phyloP scores from a whole-genome alignment of 2,113 vertebrate genomes.

The Pterocles burchelli region DNA sequence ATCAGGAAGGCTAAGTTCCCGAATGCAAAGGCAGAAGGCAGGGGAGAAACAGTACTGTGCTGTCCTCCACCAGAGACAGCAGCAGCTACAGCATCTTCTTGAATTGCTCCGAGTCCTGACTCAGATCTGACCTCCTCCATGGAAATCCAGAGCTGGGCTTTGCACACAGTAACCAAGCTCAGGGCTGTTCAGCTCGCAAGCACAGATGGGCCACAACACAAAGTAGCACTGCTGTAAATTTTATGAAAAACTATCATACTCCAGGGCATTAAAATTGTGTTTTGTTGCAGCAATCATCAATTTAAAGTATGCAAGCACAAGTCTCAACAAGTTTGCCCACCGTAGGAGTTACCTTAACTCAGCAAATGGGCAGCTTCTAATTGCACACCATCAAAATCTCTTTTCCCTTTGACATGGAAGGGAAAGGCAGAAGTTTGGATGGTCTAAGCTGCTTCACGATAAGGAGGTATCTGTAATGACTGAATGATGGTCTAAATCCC shows the following conservation, averaged over 20 bases:
- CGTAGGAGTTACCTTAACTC: background rate
- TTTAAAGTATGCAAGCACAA: conserved; percentile 31
- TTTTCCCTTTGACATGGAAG: background rate
- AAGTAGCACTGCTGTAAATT: background rate
- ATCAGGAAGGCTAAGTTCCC: background rate
- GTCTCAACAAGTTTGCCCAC: conserved; percentile 6
- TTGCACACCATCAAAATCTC: background rate
- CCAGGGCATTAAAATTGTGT: background rate
- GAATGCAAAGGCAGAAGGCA: background rate
- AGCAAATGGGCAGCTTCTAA: background rate
- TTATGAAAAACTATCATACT: background rate
- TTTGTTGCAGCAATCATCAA: background rate
- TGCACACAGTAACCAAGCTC: background rate
- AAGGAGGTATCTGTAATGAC: background rate
- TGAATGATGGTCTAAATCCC: background rate
- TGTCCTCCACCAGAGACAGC: background rate
- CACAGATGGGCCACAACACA: background rate
- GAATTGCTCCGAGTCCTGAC: background rate
- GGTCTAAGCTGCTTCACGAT: background rate
- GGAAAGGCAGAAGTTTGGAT: background rate
- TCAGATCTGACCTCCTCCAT: background rate
- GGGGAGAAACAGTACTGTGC: background rate
- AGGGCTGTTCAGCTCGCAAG: background rate
- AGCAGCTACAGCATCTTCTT: background rate
- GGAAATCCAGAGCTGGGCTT: conserved; percentile 9